Evolutionary conservation across 2,113 vertebrate species (phyloP), one percentile per base, ranked within the genome.

Genomic region (Tragelaphus imberbis): DNA sequence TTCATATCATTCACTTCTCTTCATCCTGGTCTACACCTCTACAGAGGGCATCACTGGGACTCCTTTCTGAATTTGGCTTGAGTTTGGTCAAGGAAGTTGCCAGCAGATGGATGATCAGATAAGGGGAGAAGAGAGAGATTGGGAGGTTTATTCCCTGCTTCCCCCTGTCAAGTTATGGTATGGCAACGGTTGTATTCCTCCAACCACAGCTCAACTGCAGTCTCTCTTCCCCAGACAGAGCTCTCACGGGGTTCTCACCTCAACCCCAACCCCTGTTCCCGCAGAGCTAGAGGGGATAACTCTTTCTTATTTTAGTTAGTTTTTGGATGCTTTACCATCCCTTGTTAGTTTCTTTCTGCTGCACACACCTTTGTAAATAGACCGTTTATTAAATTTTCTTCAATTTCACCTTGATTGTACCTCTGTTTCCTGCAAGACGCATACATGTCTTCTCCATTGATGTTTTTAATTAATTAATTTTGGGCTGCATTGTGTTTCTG

Each of bases 311-410:
- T 28, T 15, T 84, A 91, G 65, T 53, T 85, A 30, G 36, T 36
- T 36, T 15, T 81, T 4, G 0, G 13, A 47, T 56, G 21, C 3
- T 81, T 88, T 15, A 3, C 17, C 25, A 25, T 7, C 14, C n/a
- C 13, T 59, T 49, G 1, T 49, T 92, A n/a, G 21, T 87, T 95
- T 90, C 30, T 84, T 88, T 81, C 56, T 88, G n/a, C 7, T 80
- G 30, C 12, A 85, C 10, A 59, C 4, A 58, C 9, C 12, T 88
- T 71, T 36, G 23, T 49, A 58, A 82, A 58, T 6, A 80, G 56
- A 91, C 16, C 8, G 0, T 79, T 79, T 58, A 88, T 86, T 84
- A 85, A 90, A 6, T 88, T 91, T 17, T 87, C 86, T 80, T 87
- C 58, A 65, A 19, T 53, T 80, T 81, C 5, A 28, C 9, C 4